phyloP scores from a whole-genome alignment of 1,140 invertebrate genomes.

The Cydia splendana region DNA sequence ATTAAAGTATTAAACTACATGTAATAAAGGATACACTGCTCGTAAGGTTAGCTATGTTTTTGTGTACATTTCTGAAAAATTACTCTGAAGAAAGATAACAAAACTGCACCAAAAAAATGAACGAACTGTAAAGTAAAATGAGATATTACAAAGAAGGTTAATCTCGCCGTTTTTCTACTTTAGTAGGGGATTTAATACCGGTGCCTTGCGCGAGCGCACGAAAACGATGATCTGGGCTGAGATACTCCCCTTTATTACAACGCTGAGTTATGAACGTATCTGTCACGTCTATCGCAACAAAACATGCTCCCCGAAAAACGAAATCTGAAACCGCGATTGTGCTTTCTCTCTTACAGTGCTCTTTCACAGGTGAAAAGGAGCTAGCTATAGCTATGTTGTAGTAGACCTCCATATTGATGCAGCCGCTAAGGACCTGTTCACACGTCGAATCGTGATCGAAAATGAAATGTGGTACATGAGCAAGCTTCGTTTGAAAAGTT shows the following conservation, averaged over 20 bases:
- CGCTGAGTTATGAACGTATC: constrained; percentile 40
- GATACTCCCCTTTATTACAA: constrained; percentile 54
- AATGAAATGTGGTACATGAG: constrained; percentile 28
- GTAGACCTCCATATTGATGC: constrained; percentile 10
- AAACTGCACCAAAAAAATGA: not conserved
- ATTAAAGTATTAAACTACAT: no score
- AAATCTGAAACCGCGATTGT: constrained; percentile 29
- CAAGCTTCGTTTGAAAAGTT: not conserved
- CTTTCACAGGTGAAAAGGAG: not conserved
- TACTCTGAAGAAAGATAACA: no score
- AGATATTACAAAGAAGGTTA: not conserved
- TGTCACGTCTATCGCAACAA: constrained; percentile 41
- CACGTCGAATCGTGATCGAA: constrained; percentile 31
- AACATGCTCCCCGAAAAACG: constrained; percentile 39
- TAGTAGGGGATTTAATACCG: not conserved
- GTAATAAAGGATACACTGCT: no score
- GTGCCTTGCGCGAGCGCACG: constrained; percentile 43
- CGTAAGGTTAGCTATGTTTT: no score
- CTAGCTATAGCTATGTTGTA: not conserved
- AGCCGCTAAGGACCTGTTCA: constrained; percentile 28
- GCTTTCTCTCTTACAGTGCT: not conserved
- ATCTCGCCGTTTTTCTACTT: not conserved
- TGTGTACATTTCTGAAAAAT: no score
- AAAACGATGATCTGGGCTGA: constrained; percentile 45
- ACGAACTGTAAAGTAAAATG: not conserved